Conservation (phyloP, 2,888 invertebrate species). For the Pocota personata region DNA sequence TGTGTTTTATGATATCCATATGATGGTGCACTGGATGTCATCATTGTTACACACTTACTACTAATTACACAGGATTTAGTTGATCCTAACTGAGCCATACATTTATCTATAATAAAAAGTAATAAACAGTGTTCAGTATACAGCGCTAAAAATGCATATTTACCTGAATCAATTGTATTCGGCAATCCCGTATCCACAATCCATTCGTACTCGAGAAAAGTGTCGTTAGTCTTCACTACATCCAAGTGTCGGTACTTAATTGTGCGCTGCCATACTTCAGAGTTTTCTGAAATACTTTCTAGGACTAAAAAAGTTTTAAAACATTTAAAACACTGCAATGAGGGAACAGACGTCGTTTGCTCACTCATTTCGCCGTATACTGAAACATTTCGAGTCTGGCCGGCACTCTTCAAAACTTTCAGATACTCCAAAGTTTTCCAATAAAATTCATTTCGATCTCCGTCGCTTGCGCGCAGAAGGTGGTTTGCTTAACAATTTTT, state of each 20-base stretch:
- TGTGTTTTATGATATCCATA: conserved; percentile 80
- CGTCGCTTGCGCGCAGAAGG: conserved; percentile 6
- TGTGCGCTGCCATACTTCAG: conserved; percentile 45
- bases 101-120: conserved; percentile 34
- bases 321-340: conserved; percentile 23
- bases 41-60: conserved; percentile 76
- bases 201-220: conserved; percentile 53
- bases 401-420: conserved; percentile 57
- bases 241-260: conserved; percentile 52
- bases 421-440: conserved; percentile 66
- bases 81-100: conserved; percentile 53
- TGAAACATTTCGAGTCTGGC: conserved; percentile 60
- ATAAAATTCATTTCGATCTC: conserved; percentile 62
- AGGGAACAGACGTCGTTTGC: conserved; percentile 7
- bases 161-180: conserved; percentile 46
- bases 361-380: conserved; percentile 61
- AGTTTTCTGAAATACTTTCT: conserved; percentile 48
- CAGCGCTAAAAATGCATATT: background rate
- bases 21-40: conserved; percentile 76
- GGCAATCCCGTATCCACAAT: conserved; percentile 55
- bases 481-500: conserved; percentile 48
- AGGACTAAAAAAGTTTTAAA: conserved; percentile 44
- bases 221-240: background rate
- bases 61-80: conserved; percentile 75
- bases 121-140: background rate